Evolutionary conservation across 2,888 invertebrate species (phyloP), one percentile per base, ranked within the genome.

Genomic region (Oeneis ivallda): DNA sequence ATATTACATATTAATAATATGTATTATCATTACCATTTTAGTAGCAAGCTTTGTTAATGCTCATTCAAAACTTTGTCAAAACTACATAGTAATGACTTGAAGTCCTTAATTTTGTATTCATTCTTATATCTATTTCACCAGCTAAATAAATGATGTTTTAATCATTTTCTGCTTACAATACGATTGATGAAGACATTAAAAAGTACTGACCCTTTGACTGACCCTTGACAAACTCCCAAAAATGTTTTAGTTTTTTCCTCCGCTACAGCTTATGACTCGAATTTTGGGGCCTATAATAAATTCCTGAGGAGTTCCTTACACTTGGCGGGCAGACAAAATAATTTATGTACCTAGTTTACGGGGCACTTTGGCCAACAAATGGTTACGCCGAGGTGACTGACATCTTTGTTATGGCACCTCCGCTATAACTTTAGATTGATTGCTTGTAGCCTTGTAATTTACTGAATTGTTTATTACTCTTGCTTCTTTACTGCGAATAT

Each of bases 301-400:
- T 90, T 86, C 81, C 81, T 85, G 78, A 80, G 84, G 85, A 89
- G 89, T 89, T 89, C 83, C 87, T 86, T 86, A 87, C 89, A 86
- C 89, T 88, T 84, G 83, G 85, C 79, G 84, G 80, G 88, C 87
- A 87, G 89, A 88, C 89, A 87, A 89, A 90, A 90, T 90, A 89
- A 90, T 90, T 87, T 90, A 90, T 89, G 89, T 89, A 82, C 87
- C 88, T 90, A 90, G 89, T 90, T 90, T 90, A 89, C 86, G 85
- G 85, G 84, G 84, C 84, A 83, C 86, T 88, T 86, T 82, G 78
- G 76, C 79, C 82, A 83, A 89, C 89, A 85, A 84, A 89, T 86
- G 85, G 87, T 80, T 74, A 77, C 76, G 77, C 77, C 74, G 81
- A 83, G 88, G 88, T 86, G 89, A 89, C 87, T 82, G 90, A 89